These are phyloP conservation scores for Adelognathus sp. DNA, from an alignment of 2,888 invertebrate species.

Conservation along the genomic window DNA sequence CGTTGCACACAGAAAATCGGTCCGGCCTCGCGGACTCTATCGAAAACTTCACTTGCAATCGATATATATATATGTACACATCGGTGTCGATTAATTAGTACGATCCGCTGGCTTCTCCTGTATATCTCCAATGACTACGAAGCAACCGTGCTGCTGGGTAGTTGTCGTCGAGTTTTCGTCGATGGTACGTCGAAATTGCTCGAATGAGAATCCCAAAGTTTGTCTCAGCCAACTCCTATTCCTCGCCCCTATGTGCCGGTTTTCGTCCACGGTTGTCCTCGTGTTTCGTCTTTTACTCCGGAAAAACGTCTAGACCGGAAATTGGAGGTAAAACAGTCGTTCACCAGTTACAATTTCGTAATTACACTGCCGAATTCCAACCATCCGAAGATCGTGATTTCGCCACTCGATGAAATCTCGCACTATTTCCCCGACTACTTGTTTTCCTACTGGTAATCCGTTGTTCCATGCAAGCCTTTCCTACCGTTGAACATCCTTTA, in stretches of 20 bases:
- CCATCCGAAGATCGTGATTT: not conserved
- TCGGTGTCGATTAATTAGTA: conserved; percentile 64
- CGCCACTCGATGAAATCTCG: not conserved
- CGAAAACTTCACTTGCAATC: conserved; percentile 22
- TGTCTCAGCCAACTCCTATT: not conserved
- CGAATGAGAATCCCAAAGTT: not conserved
- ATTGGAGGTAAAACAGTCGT: conserved; percentile 46
- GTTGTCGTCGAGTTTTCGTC: not conserved
- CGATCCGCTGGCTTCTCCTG: conserved; percentile 60
- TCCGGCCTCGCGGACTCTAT: not conserved
- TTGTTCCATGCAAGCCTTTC: too few relatives aligned
- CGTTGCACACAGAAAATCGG: conserved; percentile 12
- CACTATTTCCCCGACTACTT: not conserved
- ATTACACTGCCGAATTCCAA: conserved; percentile 5
- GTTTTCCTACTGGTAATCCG: too few relatives aligned
- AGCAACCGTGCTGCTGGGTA: not conserved
- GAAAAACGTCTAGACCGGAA: conserved; percentile 38
- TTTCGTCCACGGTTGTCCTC: not conserved
- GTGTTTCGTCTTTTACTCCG: not conserved
- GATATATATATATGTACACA: conserved; percentile 54
- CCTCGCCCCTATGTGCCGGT: too few relatives aligned
- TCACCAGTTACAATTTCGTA: conserved; percentile 24
- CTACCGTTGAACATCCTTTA: too few relatives aligned
- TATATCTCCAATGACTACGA: not conserved
- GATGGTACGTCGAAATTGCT: not conserved